Base-by-base conservation (phyloP, 2,113 vertebrate genomes). In the Raja brachyura region DNA sequence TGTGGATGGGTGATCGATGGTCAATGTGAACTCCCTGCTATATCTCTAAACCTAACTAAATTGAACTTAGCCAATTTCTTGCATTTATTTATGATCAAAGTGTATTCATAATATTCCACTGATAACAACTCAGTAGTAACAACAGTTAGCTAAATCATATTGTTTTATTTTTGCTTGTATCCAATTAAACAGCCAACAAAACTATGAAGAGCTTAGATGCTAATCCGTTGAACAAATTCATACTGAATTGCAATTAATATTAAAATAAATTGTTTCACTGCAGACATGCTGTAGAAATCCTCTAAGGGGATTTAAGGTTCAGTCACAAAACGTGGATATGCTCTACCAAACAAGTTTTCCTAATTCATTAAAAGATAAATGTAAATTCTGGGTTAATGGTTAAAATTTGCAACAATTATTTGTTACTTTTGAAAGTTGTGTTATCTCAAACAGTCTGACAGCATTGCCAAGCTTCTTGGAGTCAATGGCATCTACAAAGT, bases 291-390 rank as follows among this genome's bases (percentile, higher is more conserved):
- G 83, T 13, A 63, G 5, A 31, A 31, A n/a, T 88, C 59, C 28
- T 88, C 83, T 63, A 31, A 63, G 83, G 59, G 59, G 83, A 66
- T 88, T 63, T 88, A n/a, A 18, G 83, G n/a, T 88, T 63, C 83
- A 63, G 61, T 28, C 59, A 63, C 14, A 88, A 88, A 59, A n/a
- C 83, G 31, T 66, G 5, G 83, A 88, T 88, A 31, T 31, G n/a
- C 59, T 88, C 31, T 63, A 63, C 83, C 61, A 92, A 54, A 73
- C 39, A 92, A 73, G 22, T 4, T 10, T 48, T 73, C 33, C 20
- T 54, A 73, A 74, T 92, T 92, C 73, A 28, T 25, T 85, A 48
- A 85, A 92, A 73, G 31, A 70, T 92, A 54, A 92, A 92, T 74
- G 22, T 92, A 73, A 88, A 74, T 74, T 39, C 33, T 73, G 20